Evolutionary conservation across 2,113 vertebrate species (phyloP).

Genomic region (Cyprinus carpio): DNA sequence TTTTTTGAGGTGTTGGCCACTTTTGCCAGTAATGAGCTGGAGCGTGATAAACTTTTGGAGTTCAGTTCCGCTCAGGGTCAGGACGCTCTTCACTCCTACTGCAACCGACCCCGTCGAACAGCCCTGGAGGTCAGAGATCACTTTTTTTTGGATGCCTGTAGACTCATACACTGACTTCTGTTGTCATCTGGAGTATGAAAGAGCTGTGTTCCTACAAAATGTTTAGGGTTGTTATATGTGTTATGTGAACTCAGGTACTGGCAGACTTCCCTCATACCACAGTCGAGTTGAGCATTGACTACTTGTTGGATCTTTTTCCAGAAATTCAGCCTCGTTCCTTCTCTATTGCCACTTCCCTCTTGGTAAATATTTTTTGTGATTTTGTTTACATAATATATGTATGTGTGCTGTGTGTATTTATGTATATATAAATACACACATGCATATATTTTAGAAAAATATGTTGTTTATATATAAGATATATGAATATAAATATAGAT

Average conservation of each 20-base stretch:
- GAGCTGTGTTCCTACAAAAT: neutral
- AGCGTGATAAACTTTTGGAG: conserved; percentile 86
- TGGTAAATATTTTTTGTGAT: conserved; percentile 73
- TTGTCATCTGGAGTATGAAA: neutral
- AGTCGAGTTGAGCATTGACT: conserved; percentile 74
- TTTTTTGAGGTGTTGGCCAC: conserved; percentile 86
- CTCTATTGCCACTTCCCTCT: conserved; percentile 88
- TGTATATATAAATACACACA: no score
- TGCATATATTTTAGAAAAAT: no score
- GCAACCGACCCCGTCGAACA: conserved; percentile 85
- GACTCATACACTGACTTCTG: neutral
- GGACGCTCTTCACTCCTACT: conserved; percentile 86
- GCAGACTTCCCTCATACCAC: conserved; percentile 88
- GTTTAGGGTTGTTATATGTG: neutral
- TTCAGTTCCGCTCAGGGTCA: conserved; percentile 86
- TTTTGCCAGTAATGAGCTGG: conserved; percentile 79
- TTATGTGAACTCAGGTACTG: conserved; percentile 75
- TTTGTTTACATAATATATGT: no score
- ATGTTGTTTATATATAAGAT: no score
- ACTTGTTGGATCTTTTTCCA: conserved; percentile 90
- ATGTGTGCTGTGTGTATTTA: no score
- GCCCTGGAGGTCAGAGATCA: conserved; percentile 78
- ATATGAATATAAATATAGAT: no score
- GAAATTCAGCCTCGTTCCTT: conserved; percentile 89
- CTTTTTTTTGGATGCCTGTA: no score